Base-by-base conservation (phyloP, 2,797 vertebrate genomes). In the Falco rusticolus region DNA sequence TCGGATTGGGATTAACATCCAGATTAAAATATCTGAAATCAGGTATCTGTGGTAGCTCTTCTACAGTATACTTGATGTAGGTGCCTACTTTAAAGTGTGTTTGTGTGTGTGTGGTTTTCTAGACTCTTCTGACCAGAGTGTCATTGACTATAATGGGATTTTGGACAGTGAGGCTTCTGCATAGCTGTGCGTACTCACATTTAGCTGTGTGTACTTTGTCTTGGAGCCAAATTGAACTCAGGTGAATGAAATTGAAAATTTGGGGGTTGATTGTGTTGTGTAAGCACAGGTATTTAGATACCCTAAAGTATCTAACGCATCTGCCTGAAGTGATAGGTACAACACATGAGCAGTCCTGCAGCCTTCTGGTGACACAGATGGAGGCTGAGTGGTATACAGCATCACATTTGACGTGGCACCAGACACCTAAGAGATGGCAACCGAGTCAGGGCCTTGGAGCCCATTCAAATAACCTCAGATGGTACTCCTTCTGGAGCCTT, bases 321-420 rank as follows among this genome's bases (percentile, higher is more conserved):
- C 63, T 95, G 20, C 68, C 59, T 83, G 43, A 57, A 75, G 54
- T 61, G 41, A 34, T 65, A 47, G 39, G 28, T 84, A 17, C 19
- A 76, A 79, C 33, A 66, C 37, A 43, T 59, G 51, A 89, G 75
- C 75, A 93, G 56, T 33, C 16, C 68, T 89, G 39, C 26, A 89
- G 51, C 56, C 78, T 94, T 94, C 81, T 77, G 71, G 39, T 89
- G 78, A 48, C 50, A 82, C 64, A 91, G 33, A 82, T 87, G 60
- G 71, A 76, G 14, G 39, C 66, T 66, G 79, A 80, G 39, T 54
- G 57, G 74, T 75, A 34, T 72, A 74, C 13, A 16, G 48, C 59
- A 85, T 72, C 82, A 65, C 33, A 80, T 85, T 43, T 75, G 34
- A 80, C 1, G 1, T 70, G 60, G 26, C 66, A 83, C 14, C 61